Base-by-base conservation (phyloP, 2,888 invertebrate species). In the Pheosia tremula region DNA sequence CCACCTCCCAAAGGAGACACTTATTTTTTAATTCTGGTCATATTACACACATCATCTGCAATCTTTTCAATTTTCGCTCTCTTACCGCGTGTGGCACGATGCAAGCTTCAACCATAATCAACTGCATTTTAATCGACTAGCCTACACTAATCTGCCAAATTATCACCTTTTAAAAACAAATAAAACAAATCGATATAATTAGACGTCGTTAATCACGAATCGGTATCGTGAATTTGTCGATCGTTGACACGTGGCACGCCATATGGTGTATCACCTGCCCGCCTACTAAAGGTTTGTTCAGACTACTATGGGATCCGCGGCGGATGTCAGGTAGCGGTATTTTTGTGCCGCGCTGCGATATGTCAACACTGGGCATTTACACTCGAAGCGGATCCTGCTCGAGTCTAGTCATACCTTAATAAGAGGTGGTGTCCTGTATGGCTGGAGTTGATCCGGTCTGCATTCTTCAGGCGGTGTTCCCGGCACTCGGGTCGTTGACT, bases 201-300 rank as follows among this genome's bases (percentile, higher is more conserved):
- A 38, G 37, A 39, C 82, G 73, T 73, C 78, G 79, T 81, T 85
- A 82, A 83, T 84, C 81, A 84, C 77, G 79, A 82, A 84, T 85
- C 80, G 81, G 66, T 80, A 79, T 71, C 68, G 49, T 63, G 59
- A 62, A 71, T 75, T 69, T 59, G 67, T 60, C 68, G 72, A 70
- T 67, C 74, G 77, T 86, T 86, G 89, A 86, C 91, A 89, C 90
- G 91, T 89, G 90, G 85, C 78, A 62, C 65, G 79, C 88, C 92
- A 91, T 88, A 88, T 91, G 91, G 83, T 66, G 70, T 75, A 84
- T 87, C 91, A 91, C 91, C 92, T 91, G 91, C 77, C 87, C 75
- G 67, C 69, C 70, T 71, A 73, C 72, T 72, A 78, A 75, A 75
- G 75, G 47, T 47, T 47, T 61, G 59, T 57, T 65, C 66, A 60